These are phyloP conservation scores for Furcifer pardalis DNA, from an alignment of 2,797 vertebrate species.

Conservation along the genomic window DNA sequence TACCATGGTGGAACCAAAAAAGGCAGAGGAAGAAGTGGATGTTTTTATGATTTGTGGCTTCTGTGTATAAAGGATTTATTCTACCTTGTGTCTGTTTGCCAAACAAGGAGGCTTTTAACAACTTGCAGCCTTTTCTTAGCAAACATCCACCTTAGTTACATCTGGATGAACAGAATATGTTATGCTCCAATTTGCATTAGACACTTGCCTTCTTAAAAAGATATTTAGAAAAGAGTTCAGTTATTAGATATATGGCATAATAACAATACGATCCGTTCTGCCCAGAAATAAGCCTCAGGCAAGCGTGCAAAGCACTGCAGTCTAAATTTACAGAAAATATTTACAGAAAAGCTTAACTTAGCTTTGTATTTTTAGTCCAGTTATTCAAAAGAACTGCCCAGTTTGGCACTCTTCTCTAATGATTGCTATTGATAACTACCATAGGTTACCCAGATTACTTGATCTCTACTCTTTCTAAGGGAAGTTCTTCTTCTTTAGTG, in stretches of 20 bases:
- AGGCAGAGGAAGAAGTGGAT: conserved; percentile 56
- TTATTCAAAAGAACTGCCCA: neutral
- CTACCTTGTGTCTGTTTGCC: conserved; percentile 31
- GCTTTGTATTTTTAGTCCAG: neutral
- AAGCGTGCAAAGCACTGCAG: neutral
- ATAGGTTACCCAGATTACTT: neutral
- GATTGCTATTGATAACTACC: neutral
- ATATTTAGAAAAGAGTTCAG: neutral
- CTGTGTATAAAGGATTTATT: conserved; percentile 66
- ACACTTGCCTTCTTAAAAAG: conserved; percentile 2
- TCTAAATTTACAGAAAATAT: conserved; percentile 13
- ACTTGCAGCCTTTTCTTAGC: conserved; percentile 16
- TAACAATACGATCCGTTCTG: neutral
- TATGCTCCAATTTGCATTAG: conserved; percentile 1
- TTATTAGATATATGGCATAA: conserved; percentile 2
- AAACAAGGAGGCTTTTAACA: conserved; percentile 57
- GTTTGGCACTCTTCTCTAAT: neutral
- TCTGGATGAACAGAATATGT: conserved; percentile 37
- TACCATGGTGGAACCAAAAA: conserved; percentile 51
- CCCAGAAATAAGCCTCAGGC: neutral
- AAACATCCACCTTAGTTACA: conserved; percentile 5
- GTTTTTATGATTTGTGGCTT: conserved; percentile 52
- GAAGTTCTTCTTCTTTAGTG: too few species aligned
- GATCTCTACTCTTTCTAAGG: neutral
- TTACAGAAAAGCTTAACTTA: neutral